Conservation (phyloP, 2,888 invertebrate genomes). For the Nysson spinosus region DNA sequence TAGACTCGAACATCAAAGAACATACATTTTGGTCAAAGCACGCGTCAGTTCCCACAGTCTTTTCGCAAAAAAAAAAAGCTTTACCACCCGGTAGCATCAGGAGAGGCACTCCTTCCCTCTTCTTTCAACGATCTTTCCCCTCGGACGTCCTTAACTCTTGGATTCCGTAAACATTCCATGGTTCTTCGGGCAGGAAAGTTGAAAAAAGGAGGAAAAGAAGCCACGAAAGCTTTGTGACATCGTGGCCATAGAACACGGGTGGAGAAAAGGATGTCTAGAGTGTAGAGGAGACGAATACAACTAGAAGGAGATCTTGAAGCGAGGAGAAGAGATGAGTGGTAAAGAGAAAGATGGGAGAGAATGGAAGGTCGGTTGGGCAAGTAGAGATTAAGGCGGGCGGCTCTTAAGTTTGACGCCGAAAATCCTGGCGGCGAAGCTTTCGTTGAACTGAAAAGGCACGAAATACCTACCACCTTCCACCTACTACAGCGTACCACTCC, state of each 20-base stretch:
- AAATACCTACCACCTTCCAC: slow-evolving; percentile 45
- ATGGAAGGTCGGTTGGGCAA: slow-evolving; percentile 58
- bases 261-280: slow-evolving; percentile 19
- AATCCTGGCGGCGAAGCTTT: slow-evolving; percentile 61
- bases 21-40: slow-evolving; percentile 19
- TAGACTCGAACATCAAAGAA: slow-evolving; percentile 7
- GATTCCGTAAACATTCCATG: slow-evolving; percentile 50
- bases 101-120: slow-evolving; percentile 11
- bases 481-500: slow-evolving; percentile 47
- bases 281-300: slow-evolving; percentile 13
- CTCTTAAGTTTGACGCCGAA: slow-evolving; percentile 64
- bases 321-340: slow-evolving; percentile 18
- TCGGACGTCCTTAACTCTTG: slow-evolving; percentile 43
- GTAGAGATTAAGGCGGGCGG: slow-evolving; percentile 66
- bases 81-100: slow-evolving; percentile 17
- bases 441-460: slow-evolving; percentile 59
- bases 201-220: slow-evolving; percentile 18
- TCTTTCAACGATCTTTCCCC: slow-evolving; percentile 15
- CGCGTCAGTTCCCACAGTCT: slow-evolving; percentile 21
- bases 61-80: slow-evolving; percentile 5
- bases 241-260: slow-evolving; percentile 18
- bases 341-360: slow-evolving; percentile 35
- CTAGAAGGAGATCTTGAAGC: slow-evolving; percentile 32
- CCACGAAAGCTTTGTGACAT: slow-evolving; percentile 29
- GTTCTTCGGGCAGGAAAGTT: slow-evolving; percentile 37